Evolutionary conservation across 2,888 invertebrate genomes (phyloP).

Genomic region (Zygaena filipendulae): DNA sequence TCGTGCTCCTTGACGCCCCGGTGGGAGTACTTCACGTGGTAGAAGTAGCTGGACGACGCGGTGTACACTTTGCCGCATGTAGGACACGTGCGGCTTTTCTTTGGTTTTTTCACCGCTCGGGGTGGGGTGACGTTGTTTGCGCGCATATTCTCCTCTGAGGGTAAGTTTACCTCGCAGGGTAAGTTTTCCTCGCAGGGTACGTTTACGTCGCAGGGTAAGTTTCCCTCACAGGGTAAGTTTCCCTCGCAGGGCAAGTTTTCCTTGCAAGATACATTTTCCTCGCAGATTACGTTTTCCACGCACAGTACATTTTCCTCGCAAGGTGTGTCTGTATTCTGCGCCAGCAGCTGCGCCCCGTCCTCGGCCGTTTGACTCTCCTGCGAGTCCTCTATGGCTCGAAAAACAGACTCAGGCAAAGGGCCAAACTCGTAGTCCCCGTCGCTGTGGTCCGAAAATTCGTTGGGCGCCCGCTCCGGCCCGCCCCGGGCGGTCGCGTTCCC

Average conservation of each 20-base stretch:
- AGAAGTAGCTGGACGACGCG: constrained; percentile 57
- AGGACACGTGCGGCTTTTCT: constrained; percentile 45
- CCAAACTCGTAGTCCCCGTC: constrained; percentile 31
- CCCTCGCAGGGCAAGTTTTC: no score
- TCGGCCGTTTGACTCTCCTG: constrained; percentile 22
- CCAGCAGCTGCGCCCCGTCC: constrained; percentile 3
- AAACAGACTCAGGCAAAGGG: constrained; percentile 35
- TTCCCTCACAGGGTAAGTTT: background rate
- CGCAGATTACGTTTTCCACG: constrained; percentile 2
- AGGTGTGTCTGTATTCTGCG: constrained; percentile 3
- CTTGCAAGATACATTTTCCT: background rate
- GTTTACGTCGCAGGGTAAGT: constrained; percentile 1
- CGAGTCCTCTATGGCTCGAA: constrained; percentile 38
- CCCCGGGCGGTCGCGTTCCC: background rate
- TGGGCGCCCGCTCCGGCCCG: constrained; percentile 8
- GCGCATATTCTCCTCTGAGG: background rate
- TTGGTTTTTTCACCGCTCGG: no score
- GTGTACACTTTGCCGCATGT: constrained; percentile 53
- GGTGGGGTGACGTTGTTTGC: background rate
- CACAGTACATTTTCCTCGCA: background rate
- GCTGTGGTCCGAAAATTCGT: constrained; percentile 36
- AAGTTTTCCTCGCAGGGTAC: background rate
- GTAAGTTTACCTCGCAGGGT: background rate
- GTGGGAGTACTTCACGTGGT: constrained; percentile 63
- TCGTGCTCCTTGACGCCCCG: constrained; percentile 43